Evolutionary conservation across 2,113 vertebrate species (phyloP).

Genomic region (Psephotus haematonotus): DNA sequence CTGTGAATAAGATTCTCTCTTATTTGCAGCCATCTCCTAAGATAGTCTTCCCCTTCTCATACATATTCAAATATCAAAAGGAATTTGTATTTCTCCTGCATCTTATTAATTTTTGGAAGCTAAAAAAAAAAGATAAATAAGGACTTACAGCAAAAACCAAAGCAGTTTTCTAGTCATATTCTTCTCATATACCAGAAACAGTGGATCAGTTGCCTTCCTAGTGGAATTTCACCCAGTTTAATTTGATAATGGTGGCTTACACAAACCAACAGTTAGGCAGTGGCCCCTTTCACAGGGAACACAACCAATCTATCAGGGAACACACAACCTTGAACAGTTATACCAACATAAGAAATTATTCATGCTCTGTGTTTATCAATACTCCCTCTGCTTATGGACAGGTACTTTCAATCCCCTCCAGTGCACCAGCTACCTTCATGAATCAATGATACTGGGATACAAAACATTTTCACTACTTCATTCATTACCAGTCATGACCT

Average conservation of each 20-base stretch:
- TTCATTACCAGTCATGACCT: background rate
- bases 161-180: background rate
- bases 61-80: slow-evolving; percentile 27
- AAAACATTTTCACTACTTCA: background rate
- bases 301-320: background rate
- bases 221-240: background rate
- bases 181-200: background rate
- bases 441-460: background rate
- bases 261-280: background rate
- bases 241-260: background rate
- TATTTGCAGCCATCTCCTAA: slow-evolving; percentile 1
- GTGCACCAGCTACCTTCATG: background rate
- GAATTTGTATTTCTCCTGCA: background rate
- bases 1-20: background rate
- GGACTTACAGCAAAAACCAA: background rate
- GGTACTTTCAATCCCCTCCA: background rate
- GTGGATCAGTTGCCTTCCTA: background rate
- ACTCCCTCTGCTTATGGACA: background rate
- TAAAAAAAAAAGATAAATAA: background rate
- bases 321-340: background rate
- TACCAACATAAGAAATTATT: background rate
- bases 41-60: background rate
- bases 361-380: background rate
- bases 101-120: background rate
- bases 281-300: background rate